Percentiles rank a stretch among this genome's conserved stretches.
phyloP scores from a whole-genome alignment of 2,797 vertebrate species.

The Hephaestus fuliginosus region DNA sequence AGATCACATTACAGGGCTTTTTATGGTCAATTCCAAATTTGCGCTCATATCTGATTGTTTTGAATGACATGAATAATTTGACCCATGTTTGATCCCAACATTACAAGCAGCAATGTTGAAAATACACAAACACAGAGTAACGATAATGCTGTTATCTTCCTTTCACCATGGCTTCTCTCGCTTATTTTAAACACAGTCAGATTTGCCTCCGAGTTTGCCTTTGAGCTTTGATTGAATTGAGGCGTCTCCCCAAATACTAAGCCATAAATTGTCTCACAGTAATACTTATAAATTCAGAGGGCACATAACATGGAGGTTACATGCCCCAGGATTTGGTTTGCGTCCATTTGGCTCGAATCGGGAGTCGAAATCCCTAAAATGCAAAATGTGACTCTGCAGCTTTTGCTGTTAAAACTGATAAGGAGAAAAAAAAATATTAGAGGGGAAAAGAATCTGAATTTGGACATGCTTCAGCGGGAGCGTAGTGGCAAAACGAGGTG shows the following conservation, averaged over 20 bases:
- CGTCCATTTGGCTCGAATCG: slow-evolving; percentile 59
- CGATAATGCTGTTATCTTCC: slow-evolving; percentile 63
- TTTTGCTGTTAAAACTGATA: slow-evolving; percentile 48
- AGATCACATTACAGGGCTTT: slow-evolving; percentile 6
- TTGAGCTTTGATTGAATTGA: slow-evolving; percentile 73
- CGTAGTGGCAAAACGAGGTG: slow-evolving; percentile 7
- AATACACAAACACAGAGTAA: slow-evolving; percentile 41
- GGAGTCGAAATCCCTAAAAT: slow-evolving; percentile 56
- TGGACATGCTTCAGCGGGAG: slow-evolving; percentile 29
- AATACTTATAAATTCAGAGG: slow-evolving; percentile 65
- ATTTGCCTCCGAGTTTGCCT: slow-evolving; percentile 68
- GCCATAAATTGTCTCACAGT: slow-evolving; percentile 72
- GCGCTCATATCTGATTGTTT: slow-evolving; percentile 41
- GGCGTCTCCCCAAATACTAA: slow-evolving; percentile 69
- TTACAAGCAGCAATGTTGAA: slow-evolving; percentile 38
- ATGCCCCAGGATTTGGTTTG: slow-evolving; percentile 65
- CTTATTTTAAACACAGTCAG: slow-evolving; percentile 54
- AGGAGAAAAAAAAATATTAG: slow-evolving; percentile 8
- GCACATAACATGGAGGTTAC: slow-evolving; percentile 41
- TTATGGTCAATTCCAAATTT: slow-evolving; percentile 42
- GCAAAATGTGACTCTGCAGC: slow-evolving; percentile 51
- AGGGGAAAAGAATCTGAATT: slow-evolving; percentile 18
- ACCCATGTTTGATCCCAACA: slow-evolving; percentile 48
- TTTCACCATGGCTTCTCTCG: slow-evolving; percentile 46
- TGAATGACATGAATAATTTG: slow-evolving; percentile 39